Base-by-base conservation (phyloP, 2,797 vertebrate genomes). In the Anomalospiza imberbis region DNA sequence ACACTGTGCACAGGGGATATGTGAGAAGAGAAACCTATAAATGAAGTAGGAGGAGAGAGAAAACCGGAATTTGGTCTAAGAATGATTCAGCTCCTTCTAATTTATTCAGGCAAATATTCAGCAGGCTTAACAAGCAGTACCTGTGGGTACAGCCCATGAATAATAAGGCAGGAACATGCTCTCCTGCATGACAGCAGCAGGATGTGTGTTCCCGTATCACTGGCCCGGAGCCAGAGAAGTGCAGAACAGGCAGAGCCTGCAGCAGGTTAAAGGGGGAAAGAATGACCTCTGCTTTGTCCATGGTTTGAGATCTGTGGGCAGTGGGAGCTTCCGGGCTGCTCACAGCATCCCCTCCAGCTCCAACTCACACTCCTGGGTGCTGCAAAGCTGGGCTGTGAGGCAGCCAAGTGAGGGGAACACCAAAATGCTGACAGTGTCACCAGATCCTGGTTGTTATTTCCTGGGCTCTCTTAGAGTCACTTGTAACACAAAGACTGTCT, bases 41-140 rank as follows among this genome's bases (percentile, higher is more conserved):
- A 77, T 38, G 72, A 88, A 91, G 51, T 54, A 81, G 75, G 55
- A 96, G 85, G 81, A 72, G 92, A 95, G 32, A 80, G 61, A 79
- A 96, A 81, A 80, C 32, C 0, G 3, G 85, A 92, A 94, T 96
- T 95, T 93, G 57, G 61, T 96, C 73, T 71, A 57, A 93, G 94
- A 97, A 95, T 97, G 93, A 97, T 96, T 97, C 96, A 96, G 90
- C 92, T 97, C 19, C 55, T 91, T 93, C 81, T 55, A 95, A 91
- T 71, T 94, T 95, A 88, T 95, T 96, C 95, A 93, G 88, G 47
- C 81, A 95, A 95, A 96, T 91, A 91, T 87, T 76, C 89, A 88
- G 80, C 48, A 71, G 85, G 44, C 72, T 91, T 80, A 94, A 85
- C 68, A 93, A 74, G 66, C 45, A 74, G 91, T 84, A 84, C 84